Percentiles rank a stretch among this genome's conserved stretches.
Conservation (phyloP, 2,797 vertebrate species). For the Enteromius mattozi region DNA sequence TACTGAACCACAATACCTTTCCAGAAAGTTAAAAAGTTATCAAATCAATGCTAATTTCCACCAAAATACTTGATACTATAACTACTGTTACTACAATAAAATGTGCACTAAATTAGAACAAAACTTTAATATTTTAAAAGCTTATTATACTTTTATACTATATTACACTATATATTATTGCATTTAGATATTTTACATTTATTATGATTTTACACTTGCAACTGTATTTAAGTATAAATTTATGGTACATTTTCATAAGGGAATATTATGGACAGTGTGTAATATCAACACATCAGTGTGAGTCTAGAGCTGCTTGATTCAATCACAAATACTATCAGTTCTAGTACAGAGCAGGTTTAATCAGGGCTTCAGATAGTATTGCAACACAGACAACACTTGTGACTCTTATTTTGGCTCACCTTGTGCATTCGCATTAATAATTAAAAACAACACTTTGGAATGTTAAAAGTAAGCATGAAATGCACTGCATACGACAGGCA, state of each 20-base stretch:
- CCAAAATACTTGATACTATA: neutral
- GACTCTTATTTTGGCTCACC: neutral
- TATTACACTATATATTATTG: neutral
- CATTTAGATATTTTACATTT: neutral
- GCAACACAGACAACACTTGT: neutral
- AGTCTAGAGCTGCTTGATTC: neutral
- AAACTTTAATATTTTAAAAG: neutral
- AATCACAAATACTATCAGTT: conserved; percentile 10
- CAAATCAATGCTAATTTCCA: neutral
- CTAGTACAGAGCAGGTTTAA: neutral
- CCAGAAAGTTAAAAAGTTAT: neutral
- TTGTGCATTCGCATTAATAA: neutral
- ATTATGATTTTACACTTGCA: neutral
- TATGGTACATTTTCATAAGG: too few species aligned
- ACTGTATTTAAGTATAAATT: neutral
- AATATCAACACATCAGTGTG: neutral
- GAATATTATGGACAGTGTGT: neutral
- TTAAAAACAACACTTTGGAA: neutral
- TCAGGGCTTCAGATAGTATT: neutral
- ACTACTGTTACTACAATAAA: neutral
- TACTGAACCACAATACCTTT: neutral
- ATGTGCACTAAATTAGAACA: neutral
- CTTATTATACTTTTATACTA: neutral
- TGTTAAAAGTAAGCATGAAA: neutral
- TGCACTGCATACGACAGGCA: neutral